A percentile compares a stretch with the other conserved stretches of the same genome.
phyloP scores from a whole-genome alignment of 1,140 invertebrate genomes.

The Drosophila simulans region DNA sequence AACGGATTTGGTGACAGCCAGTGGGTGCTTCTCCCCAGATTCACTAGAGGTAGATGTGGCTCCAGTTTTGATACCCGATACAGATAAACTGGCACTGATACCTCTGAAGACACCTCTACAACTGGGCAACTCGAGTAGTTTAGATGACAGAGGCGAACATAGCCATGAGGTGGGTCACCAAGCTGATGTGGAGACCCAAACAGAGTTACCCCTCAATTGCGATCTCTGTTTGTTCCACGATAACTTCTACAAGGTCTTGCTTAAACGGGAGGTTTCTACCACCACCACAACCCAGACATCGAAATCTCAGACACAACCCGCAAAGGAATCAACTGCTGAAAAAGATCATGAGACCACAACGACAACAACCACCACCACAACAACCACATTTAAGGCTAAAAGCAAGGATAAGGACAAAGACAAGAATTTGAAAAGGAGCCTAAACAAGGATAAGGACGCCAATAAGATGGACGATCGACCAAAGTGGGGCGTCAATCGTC shows the following conservation, averaged over 20 bases:
- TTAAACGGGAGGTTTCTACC: constrained; percentile 80
- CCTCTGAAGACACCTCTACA: constrained; percentile 45
- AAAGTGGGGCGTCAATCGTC: constrained; percentile 88
- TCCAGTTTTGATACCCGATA: constrained; percentile 2
- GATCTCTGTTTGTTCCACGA: constrained; percentile 80
- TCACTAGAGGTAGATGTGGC: constrained; percentile 57
- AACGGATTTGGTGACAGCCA: constrained; percentile 46
- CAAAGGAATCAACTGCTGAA: constrained; percentile 60
- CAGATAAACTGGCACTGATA: constrained; percentile 67
- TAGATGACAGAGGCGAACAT: not conserved
- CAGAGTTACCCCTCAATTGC: constrained; percentile 76
- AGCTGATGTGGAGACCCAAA: constrained; percentile 78
- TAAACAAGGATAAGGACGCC: constrained; percentile 64
- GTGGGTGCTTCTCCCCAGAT: constrained; percentile 65
- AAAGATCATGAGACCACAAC: constrained; percentile 81
- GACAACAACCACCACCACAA: constrained; percentile 81
- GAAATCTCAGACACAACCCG: constrained; percentile 65
- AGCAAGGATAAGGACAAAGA: constrained; percentile 80
- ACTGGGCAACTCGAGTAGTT: not conserved
- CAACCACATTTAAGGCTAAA: constrained; percentile 81
- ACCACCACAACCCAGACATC: constrained; percentile 82
- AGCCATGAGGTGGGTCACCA: constrained; percentile 12
- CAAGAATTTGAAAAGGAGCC: constrained; percentile 54
- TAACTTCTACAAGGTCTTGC: constrained; percentile 80
- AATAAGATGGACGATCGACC: constrained; percentile 86